Evolutionary conservation across 2,113 vertebrate species (phyloP).

Genomic region (Chloebia gouldiae): DNA sequence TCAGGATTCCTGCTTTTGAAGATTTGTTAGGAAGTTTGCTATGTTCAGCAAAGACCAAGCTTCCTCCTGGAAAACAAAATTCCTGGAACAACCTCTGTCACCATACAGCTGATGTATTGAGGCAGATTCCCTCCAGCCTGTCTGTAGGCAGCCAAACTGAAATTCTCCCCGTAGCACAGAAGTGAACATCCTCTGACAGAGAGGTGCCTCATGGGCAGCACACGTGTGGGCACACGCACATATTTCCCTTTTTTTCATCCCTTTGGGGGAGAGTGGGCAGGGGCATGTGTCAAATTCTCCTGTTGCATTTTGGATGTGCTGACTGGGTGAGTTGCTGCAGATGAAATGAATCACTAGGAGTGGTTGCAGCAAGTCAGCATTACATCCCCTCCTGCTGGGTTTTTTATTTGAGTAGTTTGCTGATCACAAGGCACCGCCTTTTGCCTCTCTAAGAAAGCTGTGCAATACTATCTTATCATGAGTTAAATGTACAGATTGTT

Average conservation of each 20-base stretch:
- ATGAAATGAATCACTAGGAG: conserved; percentile 42
- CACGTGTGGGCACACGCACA: neutral
- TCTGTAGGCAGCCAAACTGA: neutral
- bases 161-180: neutral
- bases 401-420: conserved; percentile 8
- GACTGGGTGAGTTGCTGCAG: neutral
- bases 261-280: neutral
- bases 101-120: neutral
- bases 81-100: neutral
- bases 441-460: conserved; percentile 31
- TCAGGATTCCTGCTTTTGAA: neutral
- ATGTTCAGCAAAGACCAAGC: neutral
- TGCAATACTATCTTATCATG: neutral
- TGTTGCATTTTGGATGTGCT: neutral
- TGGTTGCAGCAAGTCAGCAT: neutral
- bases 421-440: conserved; percentile 23
- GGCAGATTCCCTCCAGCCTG: neutral
- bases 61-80: neutral
- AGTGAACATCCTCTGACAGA: neutral
- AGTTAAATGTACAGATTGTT: neutral
- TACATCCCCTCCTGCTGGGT: neutral
- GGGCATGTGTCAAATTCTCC: fast-evolving
- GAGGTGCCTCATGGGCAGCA: neutral
- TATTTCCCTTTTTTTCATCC: neutral
- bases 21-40: neutral